These are phyloP conservation scores for Penaeus chinensis DNA, from an alignment of 1,140 invertebrate genomes.

Conservation along the genomic window DNA sequence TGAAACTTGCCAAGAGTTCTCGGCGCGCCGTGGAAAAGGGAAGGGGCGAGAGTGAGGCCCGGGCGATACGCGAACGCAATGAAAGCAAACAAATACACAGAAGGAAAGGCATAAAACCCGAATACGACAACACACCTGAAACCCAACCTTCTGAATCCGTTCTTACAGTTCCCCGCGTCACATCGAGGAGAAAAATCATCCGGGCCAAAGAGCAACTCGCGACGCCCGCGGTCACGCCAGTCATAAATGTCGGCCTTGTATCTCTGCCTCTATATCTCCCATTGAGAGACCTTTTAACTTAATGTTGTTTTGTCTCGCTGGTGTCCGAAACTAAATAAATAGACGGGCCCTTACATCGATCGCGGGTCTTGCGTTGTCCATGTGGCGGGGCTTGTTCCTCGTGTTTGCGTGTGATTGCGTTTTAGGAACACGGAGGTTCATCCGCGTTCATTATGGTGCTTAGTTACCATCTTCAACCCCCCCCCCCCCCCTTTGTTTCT, in stretches of 20 bases:
- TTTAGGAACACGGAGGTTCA: not conserved
- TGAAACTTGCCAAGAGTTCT: too few relatives aligned
- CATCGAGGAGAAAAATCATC: not conserved
- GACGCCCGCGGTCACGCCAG: constrained; percentile 2
- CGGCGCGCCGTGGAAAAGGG: too few relatives aligned
- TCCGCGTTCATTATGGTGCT: not conserved
- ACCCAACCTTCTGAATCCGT: too few relatives aligned
- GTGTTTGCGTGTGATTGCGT: not conserved
- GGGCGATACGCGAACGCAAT: too few relatives aligned
- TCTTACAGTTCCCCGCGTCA: too few relatives aligned
- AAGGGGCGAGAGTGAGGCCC: too few relatives aligned
- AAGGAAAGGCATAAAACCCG: too few relatives aligned
- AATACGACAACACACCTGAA: too few relatives aligned
- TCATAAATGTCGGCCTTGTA: constrained; percentile 24
- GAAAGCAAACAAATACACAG: too few relatives aligned
- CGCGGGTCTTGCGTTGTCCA: not conserved
- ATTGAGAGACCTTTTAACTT: constrained; percentile 34
- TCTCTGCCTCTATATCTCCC: constrained; percentile 35
- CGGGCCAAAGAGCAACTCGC: too few relatives aligned
- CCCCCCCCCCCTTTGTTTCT: not conserved
- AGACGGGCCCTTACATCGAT: not conserved
- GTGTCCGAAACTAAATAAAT: constrained; percentile 10
- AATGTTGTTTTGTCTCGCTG: constrained; percentile 13
- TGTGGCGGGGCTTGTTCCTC: not conserved
- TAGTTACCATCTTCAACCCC: not conserved